Evolutionary conservation across 2,888 invertebrate species (phyloP), one percentile per base, ranked within the genome.

Genomic region (Diploptera punctata): DNA sequence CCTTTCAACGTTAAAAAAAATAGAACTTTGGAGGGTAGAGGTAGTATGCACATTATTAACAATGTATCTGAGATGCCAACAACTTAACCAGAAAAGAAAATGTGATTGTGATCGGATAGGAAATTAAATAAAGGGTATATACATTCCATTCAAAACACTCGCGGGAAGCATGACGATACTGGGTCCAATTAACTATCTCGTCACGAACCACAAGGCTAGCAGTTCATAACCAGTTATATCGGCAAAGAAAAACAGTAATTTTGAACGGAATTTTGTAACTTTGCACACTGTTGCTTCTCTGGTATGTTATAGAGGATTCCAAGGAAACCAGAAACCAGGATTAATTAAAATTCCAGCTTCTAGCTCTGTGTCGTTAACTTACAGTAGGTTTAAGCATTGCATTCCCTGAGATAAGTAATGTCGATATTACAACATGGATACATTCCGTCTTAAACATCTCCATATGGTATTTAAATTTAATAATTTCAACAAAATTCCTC

Each of bases 141-240:
- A 62, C 62, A 62, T 62, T 62, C 62, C 62, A 62, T 62, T 19
- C 57, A 57, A 29, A 57, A 38, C 21, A 43, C 16, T 38, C 13
- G 38, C 5, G 24, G 62, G 43, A 62, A 62, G 24, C 62, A 43
- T 38, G 62, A 29, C 4, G 18, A 3, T 38, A 38, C 19, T 9
- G 62, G 57, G 26, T 57, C 52, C 24, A 57, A 24, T 26, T 43
- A 33, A 38, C 19, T 62, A 43, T 26, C n/a, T 13, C 21, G 2
- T 3, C 18, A 18, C 38, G 29, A 29, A 62, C 43, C 43, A 62
- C 43, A 62, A 19, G n/a, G 24, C 62, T 43, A 38, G 38, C 62
- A 57, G 57, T 57, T 57, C 7, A 0, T 16, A 10, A 9, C 4
- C n/a, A 9, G 9, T 3, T 10, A 13, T 54, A 24, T 24, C 7